Conservation (phyloP, 2,797 vertebrate genomes). For the Periparus ater region DNA sequence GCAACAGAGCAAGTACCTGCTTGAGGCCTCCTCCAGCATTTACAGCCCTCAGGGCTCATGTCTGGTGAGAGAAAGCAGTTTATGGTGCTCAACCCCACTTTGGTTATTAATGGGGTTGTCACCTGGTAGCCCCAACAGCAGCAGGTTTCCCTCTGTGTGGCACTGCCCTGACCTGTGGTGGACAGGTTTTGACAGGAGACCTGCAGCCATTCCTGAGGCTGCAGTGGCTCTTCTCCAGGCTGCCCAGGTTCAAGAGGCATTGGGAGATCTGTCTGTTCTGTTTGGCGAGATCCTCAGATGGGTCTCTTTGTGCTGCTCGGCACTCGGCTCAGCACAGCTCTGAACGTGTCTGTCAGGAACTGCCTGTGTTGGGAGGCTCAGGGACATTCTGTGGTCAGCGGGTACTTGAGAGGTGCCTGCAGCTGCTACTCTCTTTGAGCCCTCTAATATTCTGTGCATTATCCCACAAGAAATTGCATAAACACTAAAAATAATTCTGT, state of each 20-base stretch:
- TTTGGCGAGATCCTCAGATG: not conserved
- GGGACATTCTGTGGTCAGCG: not conserved
- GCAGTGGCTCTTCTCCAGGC: not conserved
- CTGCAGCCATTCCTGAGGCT: not conserved
- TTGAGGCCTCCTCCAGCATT: not conserved
- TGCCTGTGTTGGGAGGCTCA: not conserved
- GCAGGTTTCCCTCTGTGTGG: not conserved
- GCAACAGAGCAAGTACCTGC: not conserved
- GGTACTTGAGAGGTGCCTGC: not conserved
- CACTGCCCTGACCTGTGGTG: rapidly evolving
- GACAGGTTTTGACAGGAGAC: not conserved
- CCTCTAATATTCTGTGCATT: not conserved
- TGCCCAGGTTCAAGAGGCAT: not conserved
- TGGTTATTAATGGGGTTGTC: rapidly evolving
- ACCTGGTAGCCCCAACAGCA: not conserved
- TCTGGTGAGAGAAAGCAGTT: not conserved
- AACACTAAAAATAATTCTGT: not conserved
- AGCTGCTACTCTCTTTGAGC: not conserved
- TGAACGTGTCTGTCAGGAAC: rapidly evolving
- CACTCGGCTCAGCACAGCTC: not conserved
- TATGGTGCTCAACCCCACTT: not conserved
- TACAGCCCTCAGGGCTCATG: not conserved
- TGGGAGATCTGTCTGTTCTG: not conserved
- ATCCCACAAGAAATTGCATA: not conserved
- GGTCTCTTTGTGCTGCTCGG: not conserved